These are phyloP conservation scores for Canis aureus DNA, from an alignment of 2,113 vertebrate species.

Conservation along the genomic window DNA sequence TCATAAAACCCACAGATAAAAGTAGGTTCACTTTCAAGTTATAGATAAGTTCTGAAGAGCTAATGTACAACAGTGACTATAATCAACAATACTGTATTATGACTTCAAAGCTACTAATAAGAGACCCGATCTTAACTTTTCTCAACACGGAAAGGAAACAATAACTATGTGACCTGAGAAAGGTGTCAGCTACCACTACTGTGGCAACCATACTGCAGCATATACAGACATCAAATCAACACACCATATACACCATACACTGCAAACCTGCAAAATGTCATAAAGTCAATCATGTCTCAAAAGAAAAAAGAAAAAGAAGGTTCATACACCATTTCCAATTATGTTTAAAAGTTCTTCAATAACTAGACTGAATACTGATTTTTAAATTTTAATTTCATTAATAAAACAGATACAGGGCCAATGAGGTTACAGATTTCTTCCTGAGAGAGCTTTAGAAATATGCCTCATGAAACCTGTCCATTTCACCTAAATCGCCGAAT, in stretches of 20 bases:
- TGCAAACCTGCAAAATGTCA: fast-evolving
- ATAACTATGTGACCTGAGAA: fast-evolving
- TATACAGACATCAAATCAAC: fast-evolving
- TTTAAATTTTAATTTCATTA: background rate
- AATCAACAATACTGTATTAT: background rate
- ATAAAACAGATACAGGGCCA: background rate
- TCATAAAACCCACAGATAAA: background rate
- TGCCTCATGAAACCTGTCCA: background rate
- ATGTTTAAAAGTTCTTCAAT: background rate
- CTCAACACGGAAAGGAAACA: background rate
- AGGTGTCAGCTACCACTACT: background rate
- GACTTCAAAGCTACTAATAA: background rate
- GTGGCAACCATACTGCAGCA: fast-evolving
- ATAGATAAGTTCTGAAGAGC: background rate
- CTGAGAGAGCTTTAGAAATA: background rate
- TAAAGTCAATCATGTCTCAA: fast-evolving
- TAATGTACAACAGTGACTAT: background rate
- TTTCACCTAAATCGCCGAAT: background rate
- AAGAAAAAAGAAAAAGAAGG: background rate
- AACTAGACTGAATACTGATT: background rate
- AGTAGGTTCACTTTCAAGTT: background rate
- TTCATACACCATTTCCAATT: background rate
- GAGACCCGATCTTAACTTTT: background rate
- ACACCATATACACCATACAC: fast-evolving
- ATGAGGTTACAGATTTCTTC: background rate